A percentile compares a stretch with the other conserved stretches of the same genome.
These are phyloP conservation scores for Lates calcarifer DNA, from an alignment of 2,113 vertebrate genomes.

Conservation along the genomic window DNA sequence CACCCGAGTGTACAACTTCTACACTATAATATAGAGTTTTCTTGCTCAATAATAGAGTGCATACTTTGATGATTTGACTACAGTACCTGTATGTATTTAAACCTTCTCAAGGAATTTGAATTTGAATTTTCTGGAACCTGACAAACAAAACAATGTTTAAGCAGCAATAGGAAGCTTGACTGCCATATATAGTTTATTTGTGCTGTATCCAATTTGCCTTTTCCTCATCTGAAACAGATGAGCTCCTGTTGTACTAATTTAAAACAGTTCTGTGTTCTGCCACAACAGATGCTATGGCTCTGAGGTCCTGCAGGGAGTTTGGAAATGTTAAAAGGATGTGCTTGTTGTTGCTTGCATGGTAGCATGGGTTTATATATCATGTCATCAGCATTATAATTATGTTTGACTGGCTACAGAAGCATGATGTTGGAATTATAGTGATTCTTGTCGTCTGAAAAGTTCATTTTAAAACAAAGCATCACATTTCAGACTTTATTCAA, in stretches of 20 bases:
- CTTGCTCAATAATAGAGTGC: not conserved
- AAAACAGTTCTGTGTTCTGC: slow-evolving; percentile 24
- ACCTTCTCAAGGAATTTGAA: not conserved
- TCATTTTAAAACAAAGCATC: not conserved
- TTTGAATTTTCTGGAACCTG: slow-evolving; percentile 5
- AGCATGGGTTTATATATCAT: not conserved
- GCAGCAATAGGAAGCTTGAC: not conserved
- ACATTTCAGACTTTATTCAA: not conserved
- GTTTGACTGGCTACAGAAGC: not conserved
- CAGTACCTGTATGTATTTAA: slow-evolving; percentile 7
- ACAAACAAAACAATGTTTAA: not conserved
- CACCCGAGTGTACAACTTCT: not conserved
- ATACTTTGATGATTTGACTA: not conserved
- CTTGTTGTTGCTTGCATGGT: not conserved
- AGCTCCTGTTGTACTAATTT: slow-evolving; percentile 24
- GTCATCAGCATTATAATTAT: not conserved
- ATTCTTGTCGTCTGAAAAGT: not conserved
- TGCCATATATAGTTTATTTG: slow-evolving; percentile 15
- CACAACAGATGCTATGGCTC: not conserved
- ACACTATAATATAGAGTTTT: not conserved
- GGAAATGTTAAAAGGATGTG: not conserved
- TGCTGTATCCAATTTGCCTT: slow-evolving; percentile 23
- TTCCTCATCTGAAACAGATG: slow-evolving; percentile 43
- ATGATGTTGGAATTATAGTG: not conserved
- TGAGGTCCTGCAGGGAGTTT: not conserved